Evolutionary conservation across 2,888 invertebrate species (phyloP).

Genomic region (Drosophila lutescens): DNA sequence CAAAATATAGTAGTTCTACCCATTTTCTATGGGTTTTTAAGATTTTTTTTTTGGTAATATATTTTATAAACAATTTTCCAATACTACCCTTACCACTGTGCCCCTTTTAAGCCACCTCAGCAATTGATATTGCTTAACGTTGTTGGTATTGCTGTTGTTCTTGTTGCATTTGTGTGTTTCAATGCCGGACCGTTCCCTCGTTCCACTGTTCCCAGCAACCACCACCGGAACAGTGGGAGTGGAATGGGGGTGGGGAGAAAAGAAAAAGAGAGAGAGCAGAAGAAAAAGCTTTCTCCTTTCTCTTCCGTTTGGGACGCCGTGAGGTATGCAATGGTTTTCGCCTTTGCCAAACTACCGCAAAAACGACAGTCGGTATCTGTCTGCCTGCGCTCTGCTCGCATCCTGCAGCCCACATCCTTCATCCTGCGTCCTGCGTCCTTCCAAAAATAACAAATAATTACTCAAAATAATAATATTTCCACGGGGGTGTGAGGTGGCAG

Average conservation of each 20-base stretch:
- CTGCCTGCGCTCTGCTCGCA: conserved; percentile 44
- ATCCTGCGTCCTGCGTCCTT: conserved; percentile 37
- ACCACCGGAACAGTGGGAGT: conserved; percentile 43
- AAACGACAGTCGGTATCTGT: conserved; percentile 59
- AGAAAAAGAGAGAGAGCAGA: conserved; percentile 1
- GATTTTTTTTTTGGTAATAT: no score
- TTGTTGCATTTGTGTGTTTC: conserved; percentile 50
- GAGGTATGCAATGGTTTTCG: conserved; percentile 65
- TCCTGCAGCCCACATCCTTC: conserved; percentile 18
- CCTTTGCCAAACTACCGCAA: conserved; percentile 7
- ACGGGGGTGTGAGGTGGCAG: conserved; percentile 19
- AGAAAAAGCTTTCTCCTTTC: conserved; percentile 23
- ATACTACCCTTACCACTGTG: conserved; percentile 10
- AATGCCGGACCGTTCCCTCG: conserved; percentile 57
- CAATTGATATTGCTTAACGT: conserved; percentile 58
- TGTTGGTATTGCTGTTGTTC: conserved; percentile 25
- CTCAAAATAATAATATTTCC: conserved; percentile 63
- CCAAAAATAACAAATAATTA: conserved; percentile 77
- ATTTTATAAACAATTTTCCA: no score
- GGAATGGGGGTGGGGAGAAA: conserved; percentile 1
- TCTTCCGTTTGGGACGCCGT: conserved; percentile 48
- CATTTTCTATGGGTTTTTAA: no score
- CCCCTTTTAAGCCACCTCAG: conserved; percentile 51
- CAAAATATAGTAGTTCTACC: no score
- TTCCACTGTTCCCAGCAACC: conserved; percentile 54